Conservation (phyloP, 2,113 vertebrate species). For the Mellivora capensis region DNA sequence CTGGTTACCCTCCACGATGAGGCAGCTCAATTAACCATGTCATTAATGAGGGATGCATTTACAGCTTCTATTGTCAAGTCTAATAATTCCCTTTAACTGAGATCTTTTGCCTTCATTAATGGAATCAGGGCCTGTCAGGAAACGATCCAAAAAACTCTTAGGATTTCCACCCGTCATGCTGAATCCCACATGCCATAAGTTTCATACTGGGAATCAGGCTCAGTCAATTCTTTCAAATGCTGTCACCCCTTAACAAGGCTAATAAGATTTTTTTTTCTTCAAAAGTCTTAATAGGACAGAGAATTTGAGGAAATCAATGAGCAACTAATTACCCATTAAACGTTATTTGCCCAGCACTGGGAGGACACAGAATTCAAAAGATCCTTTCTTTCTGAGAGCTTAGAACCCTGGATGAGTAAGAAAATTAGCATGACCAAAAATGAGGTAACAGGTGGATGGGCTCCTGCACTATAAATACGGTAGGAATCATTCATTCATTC, state of each 20-base stretch:
- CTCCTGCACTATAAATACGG: neutral
- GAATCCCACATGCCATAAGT: neutral
- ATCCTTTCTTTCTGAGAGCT: neutral
- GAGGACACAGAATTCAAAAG: slow-evolving; percentile 22
- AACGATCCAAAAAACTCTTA: slow-evolving; percentile 37
- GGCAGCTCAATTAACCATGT: slow-evolving; percentile 22
- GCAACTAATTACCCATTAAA: slow-evolving; percentile 47
- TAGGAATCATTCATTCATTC: neutral
- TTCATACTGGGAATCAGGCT: neutral
- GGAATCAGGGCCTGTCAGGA: neutral
- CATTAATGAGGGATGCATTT: slow-evolving; percentile 4
- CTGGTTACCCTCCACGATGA: neutral
- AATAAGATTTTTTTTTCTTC: neutral
- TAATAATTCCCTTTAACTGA: slow-evolving; percentile 44
- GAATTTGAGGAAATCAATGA: neutral
- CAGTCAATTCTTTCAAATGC: neutral
- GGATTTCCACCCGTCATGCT: neutral
- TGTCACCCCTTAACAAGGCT: neutral
- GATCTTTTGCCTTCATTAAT: slow-evolving; percentile 55
- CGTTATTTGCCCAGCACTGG: slow-evolving; percentile 1
- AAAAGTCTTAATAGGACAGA: slow-evolving; percentile 23
- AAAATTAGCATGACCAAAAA: neutral
- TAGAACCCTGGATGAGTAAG: neutral
- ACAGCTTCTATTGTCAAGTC: slow-evolving; percentile 28
- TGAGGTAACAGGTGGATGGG: neutral